Base-by-base conservation (phyloP, 1,140 invertebrate species). In the Megathymus violae region DNA sequence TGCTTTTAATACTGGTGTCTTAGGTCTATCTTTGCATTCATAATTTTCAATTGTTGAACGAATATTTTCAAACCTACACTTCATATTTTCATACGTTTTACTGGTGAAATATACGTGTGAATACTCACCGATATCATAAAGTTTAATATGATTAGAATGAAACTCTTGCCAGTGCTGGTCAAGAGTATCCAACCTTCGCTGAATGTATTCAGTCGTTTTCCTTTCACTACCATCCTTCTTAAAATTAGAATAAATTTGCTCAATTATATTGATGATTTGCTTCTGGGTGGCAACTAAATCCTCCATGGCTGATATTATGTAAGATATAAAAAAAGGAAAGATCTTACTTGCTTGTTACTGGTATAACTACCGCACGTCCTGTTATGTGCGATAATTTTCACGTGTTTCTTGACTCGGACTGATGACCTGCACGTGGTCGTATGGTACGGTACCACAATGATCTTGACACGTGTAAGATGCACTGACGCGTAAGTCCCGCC, bases 111-210 rank as follows among this genome's bases (percentile, higher is more conserved):
- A 31, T 1, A 7, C 9, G 7, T 31, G 27, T 3, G 27, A 31
- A 31, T 9, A 31, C 27, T 5, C 27, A 10, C 27, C 27, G 4
- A 31, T 31, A 31, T 31, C 27, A 22, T 22, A 31, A 5, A 70
- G 31, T 10, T 54, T 60, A n/a, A 36, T 0, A 44, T 70, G 68
- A 50, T 70, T 70, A 6, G 19, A 34, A 41, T 66, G 60, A 64
- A 63, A 70, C 48, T 70, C 68, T 13, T 50, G 54, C 68, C 68
- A 70, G 19, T 70, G 63, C 7, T 46, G 22, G 13, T 64, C 64
- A 14, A 67, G 19, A 6, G 58, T 64, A 16, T 67, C 69, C 9
- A 71, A 14, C 9, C 62, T 46, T 9, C 56, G 44, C 44, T 48
- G 62, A 6, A 71, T 67, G 31, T 71, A 71, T 36, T 54, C 50